Conservation (phyloP, 2,797 vertebrate species). For the Dallia pectoralis region DNA sequence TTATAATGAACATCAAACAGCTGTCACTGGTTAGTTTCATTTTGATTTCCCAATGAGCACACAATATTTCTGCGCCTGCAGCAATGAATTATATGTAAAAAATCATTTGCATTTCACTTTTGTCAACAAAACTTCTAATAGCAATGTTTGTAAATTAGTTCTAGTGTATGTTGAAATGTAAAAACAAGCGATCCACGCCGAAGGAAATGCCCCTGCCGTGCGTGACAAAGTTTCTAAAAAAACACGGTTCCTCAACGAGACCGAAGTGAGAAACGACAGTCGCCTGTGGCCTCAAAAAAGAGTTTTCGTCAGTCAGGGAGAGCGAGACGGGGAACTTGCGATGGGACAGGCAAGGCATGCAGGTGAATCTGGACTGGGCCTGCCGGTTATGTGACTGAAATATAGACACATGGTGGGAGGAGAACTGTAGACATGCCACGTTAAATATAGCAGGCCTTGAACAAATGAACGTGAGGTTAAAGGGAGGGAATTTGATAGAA, state of each 20-base stretch:
- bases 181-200: constrained; percentile 44
- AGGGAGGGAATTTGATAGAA: constrained; percentile 50
- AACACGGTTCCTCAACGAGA: constrained; percentile 33
- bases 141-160: too few relatives aligned
- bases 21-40: too few relatives aligned
- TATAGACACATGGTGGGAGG: constrained; percentile 50
- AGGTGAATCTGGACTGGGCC: constrained; percentile 54
- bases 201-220: constrained; percentile 55
- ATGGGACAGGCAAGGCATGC: constrained; percentile 62
- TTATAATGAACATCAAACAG: too few relatives aligned
- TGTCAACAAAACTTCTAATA: too few relatives aligned
- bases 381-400: constrained; percentile 57
- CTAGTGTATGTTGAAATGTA: too few relatives aligned
- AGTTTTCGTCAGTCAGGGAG: constrained; percentile 43
- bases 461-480: constrained; percentile 57
- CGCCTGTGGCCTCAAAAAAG: constrained; percentile 49
- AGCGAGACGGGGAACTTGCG: constrained; percentile 43
- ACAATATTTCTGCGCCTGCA: too few relatives aligned
- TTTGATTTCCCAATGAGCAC: too few relatives aligned
- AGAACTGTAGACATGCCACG: constrained; percentile 60
- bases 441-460: constrained; percentile 56
- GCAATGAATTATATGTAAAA: too few relatives aligned
- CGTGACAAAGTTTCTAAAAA: constrained; percentile 39
- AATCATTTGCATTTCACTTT: too few relatives aligned
- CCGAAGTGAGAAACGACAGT: constrained; percentile 46